A percentile compares a stretch with the other conserved stretches of the same genome.
Evolutionary conservation across 2,888 invertebrate genomes (phyloP).

Genomic region (Drosophila anomelani): DNA sequence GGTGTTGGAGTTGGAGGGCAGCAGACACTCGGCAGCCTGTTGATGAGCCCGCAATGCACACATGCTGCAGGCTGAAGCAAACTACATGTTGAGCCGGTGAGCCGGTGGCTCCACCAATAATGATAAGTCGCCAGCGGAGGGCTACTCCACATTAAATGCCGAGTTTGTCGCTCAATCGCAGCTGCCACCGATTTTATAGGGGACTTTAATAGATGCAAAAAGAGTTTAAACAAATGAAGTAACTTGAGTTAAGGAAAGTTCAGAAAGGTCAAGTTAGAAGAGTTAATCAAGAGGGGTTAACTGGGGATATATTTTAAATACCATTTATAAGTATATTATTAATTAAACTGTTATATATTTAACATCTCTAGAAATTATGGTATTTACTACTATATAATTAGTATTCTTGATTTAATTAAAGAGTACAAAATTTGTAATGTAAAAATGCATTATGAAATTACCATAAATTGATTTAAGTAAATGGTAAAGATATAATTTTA

Average conservation of each 20-base stretch:
- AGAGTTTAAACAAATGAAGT: slow-evolving; percentile 6
- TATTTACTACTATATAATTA: background rate
- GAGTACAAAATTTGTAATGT: too few relatives aligned
- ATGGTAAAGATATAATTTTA: too few relatives aligned
- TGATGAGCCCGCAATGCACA: slow-evolving; percentile 48
- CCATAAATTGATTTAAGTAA: too few relatives aligned
- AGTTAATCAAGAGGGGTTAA: background rate
- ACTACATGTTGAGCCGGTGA: slow-evolving; percentile 9
- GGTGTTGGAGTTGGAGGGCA: slow-evolving; percentile 18
- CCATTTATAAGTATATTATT: background rate
- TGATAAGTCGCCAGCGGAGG: slow-evolving; percentile 36
- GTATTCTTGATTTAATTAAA: too few relatives aligned
- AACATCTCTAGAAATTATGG: background rate
- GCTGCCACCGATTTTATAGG: slow-evolving; percentile 23
- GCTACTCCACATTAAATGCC: slow-evolving; percentile 29
- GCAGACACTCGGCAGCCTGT: slow-evolving; percentile 40
- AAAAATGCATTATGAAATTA: too few relatives aligned
- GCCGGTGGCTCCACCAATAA: slow-evolving; percentile 31
- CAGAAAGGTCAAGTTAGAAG: slow-evolving; percentile 34
- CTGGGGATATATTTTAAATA: too few relatives aligned
- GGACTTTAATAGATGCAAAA: background rate
- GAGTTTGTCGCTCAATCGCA: slow-evolving; percentile 37
- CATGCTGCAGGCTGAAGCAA: slow-evolving; percentile 35
- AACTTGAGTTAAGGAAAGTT: slow-evolving; percentile 11
- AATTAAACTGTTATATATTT: background rate